Conservation (phyloP, 2,113 vertebrate genomes). For the Neolamprologus kungweensis region DNA sequence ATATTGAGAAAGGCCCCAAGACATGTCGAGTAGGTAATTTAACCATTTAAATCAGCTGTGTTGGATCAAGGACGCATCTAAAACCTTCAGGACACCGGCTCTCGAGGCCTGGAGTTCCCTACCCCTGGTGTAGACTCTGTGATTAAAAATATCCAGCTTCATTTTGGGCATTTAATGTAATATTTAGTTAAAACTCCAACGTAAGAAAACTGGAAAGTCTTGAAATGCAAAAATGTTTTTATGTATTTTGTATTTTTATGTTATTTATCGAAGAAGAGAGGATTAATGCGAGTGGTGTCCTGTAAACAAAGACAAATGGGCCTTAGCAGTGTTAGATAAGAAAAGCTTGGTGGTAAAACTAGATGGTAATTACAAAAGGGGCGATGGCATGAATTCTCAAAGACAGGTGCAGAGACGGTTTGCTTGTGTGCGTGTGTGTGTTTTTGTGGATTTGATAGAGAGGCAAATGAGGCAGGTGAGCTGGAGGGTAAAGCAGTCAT, state of each 20-base stretch:
- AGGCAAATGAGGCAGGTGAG: not conserved
- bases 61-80: not conserved
- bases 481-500: conserved; percentile 19
- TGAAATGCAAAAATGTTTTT: not conserved
- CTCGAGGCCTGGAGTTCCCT: not conserved
- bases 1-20: not conserved
- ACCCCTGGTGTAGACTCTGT: not conserved
- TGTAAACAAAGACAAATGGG: not conserved
- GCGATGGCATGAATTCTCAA: not conserved
- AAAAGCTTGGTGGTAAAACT: not conserved
- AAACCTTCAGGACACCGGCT: rapidly evolving
- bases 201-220: not conserved
- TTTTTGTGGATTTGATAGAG: not conserved
- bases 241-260: not conserved
- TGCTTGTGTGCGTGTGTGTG: not conserved
- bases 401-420: not conserved
- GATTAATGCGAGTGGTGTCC: not conserved
- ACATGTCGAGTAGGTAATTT: not conserved
- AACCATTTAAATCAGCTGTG: not conserved
- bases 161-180: not conserved
- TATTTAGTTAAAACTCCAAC: not conserved
- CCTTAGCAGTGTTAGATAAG: not conserved
- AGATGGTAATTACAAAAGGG: not conserved
- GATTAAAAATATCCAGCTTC: not conserved
- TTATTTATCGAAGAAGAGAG: not conserved